Conservation (phyloP, 2,797 vertebrate genomes). For the Smutsia temminckii region DNA sequence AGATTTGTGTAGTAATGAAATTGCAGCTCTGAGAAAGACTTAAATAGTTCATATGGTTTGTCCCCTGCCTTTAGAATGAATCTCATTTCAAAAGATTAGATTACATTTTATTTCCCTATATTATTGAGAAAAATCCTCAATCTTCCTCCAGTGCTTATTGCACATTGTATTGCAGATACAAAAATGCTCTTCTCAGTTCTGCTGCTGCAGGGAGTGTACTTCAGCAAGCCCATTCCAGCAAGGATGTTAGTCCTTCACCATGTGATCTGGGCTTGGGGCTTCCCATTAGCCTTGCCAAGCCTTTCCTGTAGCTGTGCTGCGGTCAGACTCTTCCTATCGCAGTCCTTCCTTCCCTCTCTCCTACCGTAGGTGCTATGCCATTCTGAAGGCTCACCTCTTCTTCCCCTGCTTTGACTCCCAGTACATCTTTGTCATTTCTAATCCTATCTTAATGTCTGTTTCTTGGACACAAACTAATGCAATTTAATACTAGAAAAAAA, state of each 20-base stretch:
- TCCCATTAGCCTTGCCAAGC: neutral
- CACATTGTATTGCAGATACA: neutral
- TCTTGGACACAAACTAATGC: neutral
- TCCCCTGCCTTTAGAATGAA: conserved; percentile 12
- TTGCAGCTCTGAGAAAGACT: neutral
- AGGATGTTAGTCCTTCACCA: neutral
- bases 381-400: neutral
- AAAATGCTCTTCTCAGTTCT: neutral
- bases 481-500: neutral
- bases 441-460: neutral
- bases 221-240: neutral
- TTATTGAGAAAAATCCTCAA: neutral
- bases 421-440: neutral
- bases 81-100: conserved; percentile 6
- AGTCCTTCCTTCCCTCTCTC: neutral
- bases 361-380: neutral
- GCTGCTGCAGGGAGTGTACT: neutral
- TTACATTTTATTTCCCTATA: conserved; percentile 49
- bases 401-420: neutral
- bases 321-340: neutral
- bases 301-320: neutral
- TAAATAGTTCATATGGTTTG: conserved; percentile 15
- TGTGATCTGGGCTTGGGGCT: neutral
- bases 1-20: conserved; percentile 43
- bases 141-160: neutral